Evolutionary conservation across 2,113 vertebrate genomes (phyloP).

Genomic region (Martes martes): DNA sequence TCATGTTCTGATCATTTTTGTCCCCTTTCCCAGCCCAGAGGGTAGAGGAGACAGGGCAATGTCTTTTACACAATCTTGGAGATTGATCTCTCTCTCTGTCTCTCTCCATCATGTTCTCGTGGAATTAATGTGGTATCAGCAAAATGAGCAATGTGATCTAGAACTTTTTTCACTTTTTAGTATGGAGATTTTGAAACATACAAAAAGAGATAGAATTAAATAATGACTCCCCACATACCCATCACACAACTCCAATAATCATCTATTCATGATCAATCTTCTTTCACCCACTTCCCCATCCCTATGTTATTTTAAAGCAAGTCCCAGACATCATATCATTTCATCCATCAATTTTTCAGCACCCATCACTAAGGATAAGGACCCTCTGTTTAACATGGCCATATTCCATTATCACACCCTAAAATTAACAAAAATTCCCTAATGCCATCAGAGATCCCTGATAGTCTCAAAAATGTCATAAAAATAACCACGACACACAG

Average conservation of each 20-base stretch:
- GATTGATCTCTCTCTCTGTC: neutral
- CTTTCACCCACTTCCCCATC: slow-evolving; percentile 11
- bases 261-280: neutral
- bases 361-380: slow-evolving; percentile 22
- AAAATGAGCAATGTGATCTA: neutral
- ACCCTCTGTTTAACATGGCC: neutral
- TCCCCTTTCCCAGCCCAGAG: neutral
- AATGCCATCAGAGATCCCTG: neutral
- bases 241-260: neutral
- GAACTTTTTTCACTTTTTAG: neutral
- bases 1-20: neutral
- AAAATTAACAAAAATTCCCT: slow-evolving; percentile 24
- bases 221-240: neutral
- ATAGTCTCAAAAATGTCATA: slow-evolving; percentile 9
- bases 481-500: neutral
- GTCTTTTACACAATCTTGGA: neutral
- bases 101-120: neutral
- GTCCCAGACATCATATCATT: slow-evolving; percentile 7
- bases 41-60: neutral
- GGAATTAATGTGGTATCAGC: slow-evolving; percentile 26
- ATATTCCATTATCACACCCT: neutral
- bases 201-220: slow-evolving; percentile 2
- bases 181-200: neutral
- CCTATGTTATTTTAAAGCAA: slow-evolving; percentile 37
- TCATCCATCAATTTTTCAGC: slow-evolving; percentile 33